Conservation (phyloP, 2,113 vertebrate genomes). For the Physeter macrocephalus region DNA sequence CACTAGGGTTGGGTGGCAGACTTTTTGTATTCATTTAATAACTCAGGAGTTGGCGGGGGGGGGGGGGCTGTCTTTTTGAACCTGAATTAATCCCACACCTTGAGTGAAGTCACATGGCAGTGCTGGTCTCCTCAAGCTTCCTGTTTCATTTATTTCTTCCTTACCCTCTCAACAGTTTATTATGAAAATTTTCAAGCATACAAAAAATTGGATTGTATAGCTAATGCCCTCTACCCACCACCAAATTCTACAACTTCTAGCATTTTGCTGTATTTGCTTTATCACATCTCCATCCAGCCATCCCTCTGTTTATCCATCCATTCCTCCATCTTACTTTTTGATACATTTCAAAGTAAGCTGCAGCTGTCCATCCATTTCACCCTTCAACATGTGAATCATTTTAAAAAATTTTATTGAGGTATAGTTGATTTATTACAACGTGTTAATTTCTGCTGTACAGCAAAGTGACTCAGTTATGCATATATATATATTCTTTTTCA, state of each 20-base stretch:
- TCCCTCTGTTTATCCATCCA: not conserved
- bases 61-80: not conserved
- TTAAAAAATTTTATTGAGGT: not conserved
- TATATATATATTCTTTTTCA: not conserved
- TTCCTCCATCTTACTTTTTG: not conserved
- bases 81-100: not conserved
- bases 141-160: not conserved
- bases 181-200: not conserved
- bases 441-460: not conserved
- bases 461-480: not conserved
- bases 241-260: not conserved
- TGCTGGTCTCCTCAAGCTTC: not conserved
- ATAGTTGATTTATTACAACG: not conserved
- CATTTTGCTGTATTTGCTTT: not conserved
- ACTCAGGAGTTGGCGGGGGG: fast-evolving
- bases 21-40: not conserved
- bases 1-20: not conserved
- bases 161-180: not conserved
- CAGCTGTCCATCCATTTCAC: not conserved
- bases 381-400: not conserved
- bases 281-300: not conserved
- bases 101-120: not conserved
- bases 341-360: not conserved
- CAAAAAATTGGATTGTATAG: not conserved
- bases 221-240: not conserved